Evolutionary conservation across 2,888 invertebrate species (phyloP).

Genomic region (Stenotaenia linearis): DNA sequence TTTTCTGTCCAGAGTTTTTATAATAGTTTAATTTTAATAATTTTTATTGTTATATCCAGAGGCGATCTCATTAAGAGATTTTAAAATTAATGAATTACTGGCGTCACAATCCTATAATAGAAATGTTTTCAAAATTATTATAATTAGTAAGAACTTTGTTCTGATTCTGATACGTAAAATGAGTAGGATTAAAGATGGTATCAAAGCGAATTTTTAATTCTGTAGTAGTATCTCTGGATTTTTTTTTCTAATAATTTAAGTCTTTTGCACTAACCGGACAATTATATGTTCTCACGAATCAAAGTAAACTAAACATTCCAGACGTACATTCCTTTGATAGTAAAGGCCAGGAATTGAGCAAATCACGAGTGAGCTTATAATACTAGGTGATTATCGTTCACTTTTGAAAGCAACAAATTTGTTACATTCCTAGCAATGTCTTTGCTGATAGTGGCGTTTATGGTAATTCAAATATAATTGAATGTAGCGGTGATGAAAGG

Average conservation of each 20-base stretch:
- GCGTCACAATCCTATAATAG: not conserved
- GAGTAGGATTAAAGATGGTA: not conserved
- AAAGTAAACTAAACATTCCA: not conserved
- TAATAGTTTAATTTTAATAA: not conserved
- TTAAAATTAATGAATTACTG: conserved; percentile 12
- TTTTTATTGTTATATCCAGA: not conserved
- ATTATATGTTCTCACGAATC: not conserved
- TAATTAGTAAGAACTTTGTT: not conserved
- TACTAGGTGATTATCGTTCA: no score
- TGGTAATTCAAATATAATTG: not conserved
- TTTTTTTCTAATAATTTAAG: not conserved
- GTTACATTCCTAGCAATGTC: not conserved
- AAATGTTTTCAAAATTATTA: not conserved
- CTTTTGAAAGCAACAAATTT: not conserved
- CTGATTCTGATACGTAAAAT: not conserved
- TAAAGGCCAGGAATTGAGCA: not conserved
- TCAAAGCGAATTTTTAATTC: not conserved
- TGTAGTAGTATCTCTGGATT: not conserved
- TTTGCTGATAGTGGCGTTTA: not conserved
- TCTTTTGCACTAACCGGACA: conserved; percentile 1
- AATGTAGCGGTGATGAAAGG: not conserved
- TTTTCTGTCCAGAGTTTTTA: not conserved
- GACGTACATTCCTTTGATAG: not conserved
- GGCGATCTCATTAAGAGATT: not conserved
- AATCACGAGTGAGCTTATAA: not conserved